Conservation (phyloP, 2,888 invertebrate genomes). For the Agonum fuliginosum region DNA sequence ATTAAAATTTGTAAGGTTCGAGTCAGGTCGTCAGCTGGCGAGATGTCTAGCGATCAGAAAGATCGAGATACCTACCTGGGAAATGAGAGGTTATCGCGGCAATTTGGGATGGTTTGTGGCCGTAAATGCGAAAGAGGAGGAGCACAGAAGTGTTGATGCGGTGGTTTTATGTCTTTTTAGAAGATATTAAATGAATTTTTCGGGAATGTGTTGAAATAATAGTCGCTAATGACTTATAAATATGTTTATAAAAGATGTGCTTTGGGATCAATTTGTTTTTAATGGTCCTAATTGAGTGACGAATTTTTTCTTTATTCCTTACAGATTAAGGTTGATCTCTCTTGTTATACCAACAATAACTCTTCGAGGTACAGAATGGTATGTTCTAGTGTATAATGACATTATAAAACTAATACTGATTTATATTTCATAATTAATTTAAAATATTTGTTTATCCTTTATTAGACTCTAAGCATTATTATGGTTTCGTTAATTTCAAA, state of each 20-base stretch:
- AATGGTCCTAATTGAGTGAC: slow-evolving; percentile 27
- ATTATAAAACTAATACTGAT: no score
- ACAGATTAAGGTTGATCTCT: no score
- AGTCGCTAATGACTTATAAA: slow-evolving; percentile 24
- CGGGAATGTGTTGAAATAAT: neutral
- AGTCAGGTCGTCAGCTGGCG: neutral
- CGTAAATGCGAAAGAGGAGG: neutral
- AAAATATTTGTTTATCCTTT: no score
- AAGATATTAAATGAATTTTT: neutral
- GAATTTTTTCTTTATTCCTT: neutral
- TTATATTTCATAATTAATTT: no score
- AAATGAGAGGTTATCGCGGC: neutral
- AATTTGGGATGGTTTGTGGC: neutral
- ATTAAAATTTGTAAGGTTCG: slow-evolving; percentile 35
- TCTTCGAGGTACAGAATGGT: no score
- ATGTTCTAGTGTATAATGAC: no score
- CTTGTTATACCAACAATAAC: no score
- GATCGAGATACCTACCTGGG: neutral
- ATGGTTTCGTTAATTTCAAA: no score
- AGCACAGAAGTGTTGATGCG: neutral
- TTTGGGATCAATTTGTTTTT: neutral
- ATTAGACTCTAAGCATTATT: no score
- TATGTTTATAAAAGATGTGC: neutral
- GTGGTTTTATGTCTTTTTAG: neutral
- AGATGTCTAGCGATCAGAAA: neutral